phyloP scores from a whole-genome alignment of 2,797 vertebrate genomes.

The Propithecus deckenii region DNA sequence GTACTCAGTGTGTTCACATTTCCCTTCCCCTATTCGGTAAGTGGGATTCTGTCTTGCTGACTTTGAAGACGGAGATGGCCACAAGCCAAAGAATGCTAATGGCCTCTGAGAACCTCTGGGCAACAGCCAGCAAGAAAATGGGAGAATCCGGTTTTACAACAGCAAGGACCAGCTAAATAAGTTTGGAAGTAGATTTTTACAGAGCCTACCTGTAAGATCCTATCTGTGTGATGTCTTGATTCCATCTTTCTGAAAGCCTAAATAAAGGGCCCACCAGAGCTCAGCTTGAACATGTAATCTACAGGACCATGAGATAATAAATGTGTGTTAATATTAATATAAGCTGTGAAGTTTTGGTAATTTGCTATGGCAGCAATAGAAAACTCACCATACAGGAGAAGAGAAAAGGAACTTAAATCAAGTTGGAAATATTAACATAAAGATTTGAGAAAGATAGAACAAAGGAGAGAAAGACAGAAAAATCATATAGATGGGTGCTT shows the following conservation, averaged over 20 bases:
- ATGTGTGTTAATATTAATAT: neutral
- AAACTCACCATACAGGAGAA: neutral
- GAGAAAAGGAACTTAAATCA: neutral
- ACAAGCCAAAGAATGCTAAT: neutral
- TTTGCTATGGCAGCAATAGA: neutral
- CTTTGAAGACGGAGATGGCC: rapidly evolving
- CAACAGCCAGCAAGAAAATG: neutral
- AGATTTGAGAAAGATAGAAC: neutral
- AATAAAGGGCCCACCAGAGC: neutral
- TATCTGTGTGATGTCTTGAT: neutral
- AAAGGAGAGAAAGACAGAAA: neutral
- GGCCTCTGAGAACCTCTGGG: neutral
- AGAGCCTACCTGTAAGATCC: neutral
- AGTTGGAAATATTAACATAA: neutral
- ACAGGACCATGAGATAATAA: neutral
- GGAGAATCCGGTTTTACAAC: neutral
- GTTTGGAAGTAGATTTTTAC: neutral
- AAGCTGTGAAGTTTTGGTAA: neutral
- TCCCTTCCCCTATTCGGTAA: neutral
- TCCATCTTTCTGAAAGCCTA: neutral
- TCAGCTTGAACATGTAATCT: neutral
- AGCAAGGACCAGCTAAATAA: neutral
- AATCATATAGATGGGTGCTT: neutral
- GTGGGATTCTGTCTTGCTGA: neutral
- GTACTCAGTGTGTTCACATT: neutral